Base-by-base conservation (phyloP, 2,888 invertebrate species). In the Polia nebulosa region DNA sequence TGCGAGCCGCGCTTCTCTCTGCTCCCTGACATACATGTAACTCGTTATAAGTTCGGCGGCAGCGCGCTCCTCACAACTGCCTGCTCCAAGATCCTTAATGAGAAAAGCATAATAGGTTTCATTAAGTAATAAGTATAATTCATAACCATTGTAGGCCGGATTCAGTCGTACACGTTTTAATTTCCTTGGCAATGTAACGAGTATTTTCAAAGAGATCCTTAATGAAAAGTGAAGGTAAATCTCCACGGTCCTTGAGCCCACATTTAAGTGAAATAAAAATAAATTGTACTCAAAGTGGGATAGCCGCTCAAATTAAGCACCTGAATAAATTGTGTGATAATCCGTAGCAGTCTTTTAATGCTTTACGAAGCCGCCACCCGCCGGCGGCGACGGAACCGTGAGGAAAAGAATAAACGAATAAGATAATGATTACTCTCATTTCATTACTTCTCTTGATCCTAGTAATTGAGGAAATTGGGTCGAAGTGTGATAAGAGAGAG, bases 291-390 rank as follows among this genome's bases (percentile, higher is more conserved):
- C 91, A 90, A 93, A 94, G 93, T 92, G 92, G 92, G 91, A 92
- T 93, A 89, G 93, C 90, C 92, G 91, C 93, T 94, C 93, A 94
- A 95, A 95, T 95, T 94, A 95, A 95, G 95, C 95, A 95, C 94
- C 95, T 95, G 95, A 94, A 95, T 95, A 95, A 95, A 95, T 95
- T 95, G 94, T 93, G 93, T 92, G 95, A 94, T 95, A 95, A 95
- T 95, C 95, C 95, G 86, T 85, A 91, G 92, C 90, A 92, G 94
- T 94, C 92, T 93, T 94, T 94, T 92, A 94, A 94, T 94, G 94
- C 90, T 93, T 94, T 92, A 92, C 91, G 86, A 88, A 89, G 92
- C 90, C 91, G 62, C 36, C 55, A 39, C 58, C 70, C 49, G 68
- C 67, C 72, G 86, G 85, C 81, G 90, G 90, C 92, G 88, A 87